Evolutionary conservation across 2,888 invertebrate species (phyloP), one percentile per base, ranked within the genome.

Genomic region (Caenorhabditis japonica): DNA sequence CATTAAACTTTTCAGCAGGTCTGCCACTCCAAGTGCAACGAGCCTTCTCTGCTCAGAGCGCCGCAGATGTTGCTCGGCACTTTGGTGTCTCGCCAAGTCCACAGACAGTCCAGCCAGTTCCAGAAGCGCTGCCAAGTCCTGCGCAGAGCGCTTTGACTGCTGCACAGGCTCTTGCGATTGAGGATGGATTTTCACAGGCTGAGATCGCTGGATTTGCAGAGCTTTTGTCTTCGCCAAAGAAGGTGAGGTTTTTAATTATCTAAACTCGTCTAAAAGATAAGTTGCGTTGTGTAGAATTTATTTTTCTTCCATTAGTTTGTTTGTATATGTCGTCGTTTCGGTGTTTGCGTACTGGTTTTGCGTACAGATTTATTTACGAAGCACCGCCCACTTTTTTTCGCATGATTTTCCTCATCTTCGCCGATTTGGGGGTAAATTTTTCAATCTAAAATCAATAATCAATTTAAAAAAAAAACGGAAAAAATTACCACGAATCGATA

Each of bases 201-300:
- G 86, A 86, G 47, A 87, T 86, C 34, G 83, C 82, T 30, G 80
- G 80, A 38, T 86, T 86, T 69, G 84, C 86, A 12, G 78, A 83
- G 38, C 77, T 86, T n/a, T 75, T 86, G 51, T 84, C 83, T 74
- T 82, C 83, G n/a, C 86, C 86, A 39, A 87, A 86, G 66, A 86
- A 85, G 74, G 76, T 77, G 4, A 13, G 15, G 15, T 27, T 36
- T 12, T n/a, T n/a, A n/a, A n/a, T n/a, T n/a, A n/a, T n/a, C n/a
- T n/a, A n/a, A n/a, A n/a, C n/a, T n/a, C n/a, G n/a, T n/a, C n/a
- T n/a, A n/a, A n/a, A n/a, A n/a, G n/a, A n/a, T n/a, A n/a, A n/a
- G n/a, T n/a, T n/a, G n/a, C n/a, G n/a, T n/a, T n/a, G n/a, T n/a
- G n/a, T n/a, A n/a, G n/a, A n/a, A n/a, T n/a, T n/a, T n/a, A n/a